Evolutionary conservation across 2,113 vertebrate species (phyloP), one percentile per base, ranked within the genome.

Genomic region (Grammomys surdaster): DNA sequence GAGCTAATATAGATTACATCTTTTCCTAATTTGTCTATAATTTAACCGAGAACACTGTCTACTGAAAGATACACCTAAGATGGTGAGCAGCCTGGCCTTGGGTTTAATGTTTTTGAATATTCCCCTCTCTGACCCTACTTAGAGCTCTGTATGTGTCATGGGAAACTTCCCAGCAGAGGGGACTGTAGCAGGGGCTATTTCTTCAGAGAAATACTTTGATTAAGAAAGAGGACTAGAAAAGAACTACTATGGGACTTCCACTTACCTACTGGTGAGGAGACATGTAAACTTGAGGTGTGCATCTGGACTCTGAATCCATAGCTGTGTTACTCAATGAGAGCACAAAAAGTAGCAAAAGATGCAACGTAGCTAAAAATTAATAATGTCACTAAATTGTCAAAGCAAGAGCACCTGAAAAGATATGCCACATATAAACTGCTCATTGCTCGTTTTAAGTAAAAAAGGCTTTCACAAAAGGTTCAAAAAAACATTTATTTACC

Each of bases 381-480:
- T 40, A 85, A 96, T 40, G 51, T 86, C 69, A 92, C 26, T 75
- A 90, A 89, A 85, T 88, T 43, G 58, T 58, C 87, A 85, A 95
- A 95, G 89, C 3, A 87, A 92, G 24, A 14, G 89, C 40, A 93
- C 76, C 24, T 69, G 78, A 92, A 73, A 26, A 72, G 36, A 82
- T 43, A 56, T 28, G 67, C 81, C 36, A 96, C 73, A 40, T 11
- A 87, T 36, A 73, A 48, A 87, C 20, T 48, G 16, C 43, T 88
- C 72, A 88, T 1, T 60, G 24, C 40, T 96, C 33, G 85, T 95
- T 81, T 76, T 84, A 96, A 97, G 91, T 72, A 48, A 91, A 91
- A 65, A 67, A 19, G 80, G 48, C n/a, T 48, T 84, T 78, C 80
- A 58, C 31, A 89, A 92, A 80, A 69, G 13, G 17, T 84, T 96